Evolutionary conservation across 1,140 invertebrate species (phyloP).

Genomic region (Bicyclus anynana): DNA sequence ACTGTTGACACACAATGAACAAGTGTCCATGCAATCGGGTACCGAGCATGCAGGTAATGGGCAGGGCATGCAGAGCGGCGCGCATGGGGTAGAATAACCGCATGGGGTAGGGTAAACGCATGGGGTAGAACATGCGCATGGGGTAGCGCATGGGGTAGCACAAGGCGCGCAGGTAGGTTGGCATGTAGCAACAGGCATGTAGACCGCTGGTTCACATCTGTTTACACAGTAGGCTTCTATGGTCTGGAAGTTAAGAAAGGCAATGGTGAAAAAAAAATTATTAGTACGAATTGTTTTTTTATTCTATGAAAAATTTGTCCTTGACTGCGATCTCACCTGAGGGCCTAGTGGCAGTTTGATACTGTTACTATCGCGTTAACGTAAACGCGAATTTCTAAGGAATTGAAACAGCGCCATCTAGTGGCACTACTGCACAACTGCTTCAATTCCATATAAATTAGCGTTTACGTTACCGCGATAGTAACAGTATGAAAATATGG

Average conservation of each 20-base stretch:
- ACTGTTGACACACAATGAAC: too few species aligned
- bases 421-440: too few species aligned
- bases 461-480: too few species aligned
- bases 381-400: too few species aligned
- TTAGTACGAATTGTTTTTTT: not conserved
- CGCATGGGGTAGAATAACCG: not conserved
- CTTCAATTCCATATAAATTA: too few species aligned
- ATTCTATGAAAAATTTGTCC: too few species aligned
- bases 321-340: too few species aligned
- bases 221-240: slow-evolving; percentile 4
- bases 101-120: not conserved
- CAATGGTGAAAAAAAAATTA: not conserved
- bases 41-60: not conserved
- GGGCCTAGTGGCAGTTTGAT: too few species aligned
- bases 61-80: not conserved
- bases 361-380: too few species aligned
- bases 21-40: not conserved
- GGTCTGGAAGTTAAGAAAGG: slow-evolving; percentile 6
- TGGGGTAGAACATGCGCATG: not conserved
- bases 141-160: not conserved
- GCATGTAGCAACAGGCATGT: not conserved
- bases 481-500: too few species aligned
- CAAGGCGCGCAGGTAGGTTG: not conserved
- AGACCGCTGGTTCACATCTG: not conserved
- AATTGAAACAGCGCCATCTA: too few species aligned